These are phyloP conservation scores for Colinus virginianus DNA, from an alignment of 2,113 vertebrate species.

Conservation along the genomic window DNA sequence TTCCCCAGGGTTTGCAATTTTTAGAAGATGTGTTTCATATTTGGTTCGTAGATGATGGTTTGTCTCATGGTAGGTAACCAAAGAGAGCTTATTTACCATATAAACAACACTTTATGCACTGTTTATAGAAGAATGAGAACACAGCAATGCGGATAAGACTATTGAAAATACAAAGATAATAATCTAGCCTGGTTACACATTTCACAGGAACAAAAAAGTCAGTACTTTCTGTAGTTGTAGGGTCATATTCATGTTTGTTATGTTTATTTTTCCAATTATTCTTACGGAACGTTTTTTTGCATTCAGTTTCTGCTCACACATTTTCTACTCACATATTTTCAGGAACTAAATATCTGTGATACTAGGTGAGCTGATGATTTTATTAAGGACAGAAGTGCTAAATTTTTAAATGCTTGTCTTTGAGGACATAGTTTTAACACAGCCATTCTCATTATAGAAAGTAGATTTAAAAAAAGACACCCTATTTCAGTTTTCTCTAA, in stretches of 20 bases:
- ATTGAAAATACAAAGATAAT: constrained; percentile 19
- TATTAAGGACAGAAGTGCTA: neutral
- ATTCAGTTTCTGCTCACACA: neutral
- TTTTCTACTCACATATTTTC: neutral
- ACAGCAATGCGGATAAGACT: neutral
- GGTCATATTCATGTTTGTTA: neutral
- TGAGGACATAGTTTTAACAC: neutral
- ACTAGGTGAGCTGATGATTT: neutral
- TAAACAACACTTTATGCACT: neutral
- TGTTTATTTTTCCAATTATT: neutral
- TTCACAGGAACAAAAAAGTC: neutral
- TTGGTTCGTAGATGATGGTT: neutral
- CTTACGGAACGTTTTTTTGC: neutral
- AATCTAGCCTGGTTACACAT: neutral
- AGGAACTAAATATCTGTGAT: neutral
- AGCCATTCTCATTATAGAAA: neutral
- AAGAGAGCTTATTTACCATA: neutral
- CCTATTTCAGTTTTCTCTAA: neutral
- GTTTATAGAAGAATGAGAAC: neutral
- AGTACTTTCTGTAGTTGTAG: neutral
- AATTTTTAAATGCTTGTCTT: neutral
- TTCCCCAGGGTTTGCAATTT: neutral
- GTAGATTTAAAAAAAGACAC: neutral
- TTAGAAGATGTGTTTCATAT: neutral
- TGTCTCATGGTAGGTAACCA: constrained; percentile 10